A percentile compares a stretch with the other conserved stretches of the same genome.
Evolutionary conservation across 2,113 vertebrate genomes (phyloP).

Genomic region (Climacteris rufus): DNA sequence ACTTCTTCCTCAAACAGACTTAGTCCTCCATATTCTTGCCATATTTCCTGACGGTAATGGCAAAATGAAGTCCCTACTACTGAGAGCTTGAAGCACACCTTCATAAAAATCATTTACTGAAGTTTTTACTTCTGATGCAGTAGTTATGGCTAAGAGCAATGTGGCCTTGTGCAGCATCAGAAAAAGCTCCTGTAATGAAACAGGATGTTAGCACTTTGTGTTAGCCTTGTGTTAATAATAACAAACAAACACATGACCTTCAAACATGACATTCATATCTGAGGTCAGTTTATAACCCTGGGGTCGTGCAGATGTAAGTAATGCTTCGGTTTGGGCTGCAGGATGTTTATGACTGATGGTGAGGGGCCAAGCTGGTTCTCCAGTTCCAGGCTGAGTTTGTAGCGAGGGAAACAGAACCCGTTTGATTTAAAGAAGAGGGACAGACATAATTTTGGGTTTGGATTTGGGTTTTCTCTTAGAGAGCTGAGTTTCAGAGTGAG

Average conservation of each 20-base stretch:
- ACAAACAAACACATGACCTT: neutral
- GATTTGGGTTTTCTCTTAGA: neutral
- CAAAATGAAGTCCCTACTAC: neutral
- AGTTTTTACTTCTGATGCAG: neutral
- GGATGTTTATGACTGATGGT: neutral
- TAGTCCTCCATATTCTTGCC: neutral
- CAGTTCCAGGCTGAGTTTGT: neutral
- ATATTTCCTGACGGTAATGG: neutral
- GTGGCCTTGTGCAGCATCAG: neutral
- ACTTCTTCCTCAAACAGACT: neutral
- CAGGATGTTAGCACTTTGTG: neutral
- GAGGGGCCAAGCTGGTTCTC: neutral
- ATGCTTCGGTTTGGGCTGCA: neutral
- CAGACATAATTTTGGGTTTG: neutral
- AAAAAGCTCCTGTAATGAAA: neutral
- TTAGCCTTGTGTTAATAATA: neutral
- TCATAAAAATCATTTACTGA: neutral
- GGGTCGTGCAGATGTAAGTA: accelerated
- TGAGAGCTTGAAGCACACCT: neutral
- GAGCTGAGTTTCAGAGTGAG: neutral
- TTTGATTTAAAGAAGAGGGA: neutral
- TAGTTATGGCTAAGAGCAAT: neutral
- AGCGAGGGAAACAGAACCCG: neutral
- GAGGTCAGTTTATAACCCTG: neutral
- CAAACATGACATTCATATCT: neutral